phyloP scores from a whole-genome alignment of 2,888 invertebrate species.

The Aspidiotus destructor region DNA sequence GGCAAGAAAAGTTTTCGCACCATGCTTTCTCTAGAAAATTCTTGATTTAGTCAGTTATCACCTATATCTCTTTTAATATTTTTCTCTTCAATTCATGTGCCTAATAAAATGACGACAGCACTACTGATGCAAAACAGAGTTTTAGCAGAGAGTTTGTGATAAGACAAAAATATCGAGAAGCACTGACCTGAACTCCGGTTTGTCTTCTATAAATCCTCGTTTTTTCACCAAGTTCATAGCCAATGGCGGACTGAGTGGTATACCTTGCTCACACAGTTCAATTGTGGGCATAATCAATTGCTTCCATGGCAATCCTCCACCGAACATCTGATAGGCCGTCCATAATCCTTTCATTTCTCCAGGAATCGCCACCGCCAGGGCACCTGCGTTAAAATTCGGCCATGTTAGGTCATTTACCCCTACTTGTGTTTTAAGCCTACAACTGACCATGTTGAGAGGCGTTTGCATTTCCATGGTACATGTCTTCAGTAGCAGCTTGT shows the following conservation, averaged over 20 bases:
- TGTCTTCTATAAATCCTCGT: conserved; percentile 37
- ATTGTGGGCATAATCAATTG: conserved; percentile 70
- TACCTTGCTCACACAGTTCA: conserved; percentile 58
- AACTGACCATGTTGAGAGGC: no score
- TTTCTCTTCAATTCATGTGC: no score
- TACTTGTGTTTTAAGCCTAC: no score
- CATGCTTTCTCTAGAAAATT: no score
- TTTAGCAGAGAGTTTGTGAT: no score
- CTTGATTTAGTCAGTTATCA: no score
- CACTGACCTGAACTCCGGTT: conserved; percentile 25
- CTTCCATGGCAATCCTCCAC: conserved; percentile 66
- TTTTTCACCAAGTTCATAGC: conserved; percentile 47
- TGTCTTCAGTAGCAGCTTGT: conserved; percentile 48
- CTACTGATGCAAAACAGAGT: no score
- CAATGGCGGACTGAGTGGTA: conserved; percentile 52
- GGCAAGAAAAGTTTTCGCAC: no score
- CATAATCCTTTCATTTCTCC: conserved; percentile 80
- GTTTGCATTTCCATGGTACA: conserved; percentile 47
- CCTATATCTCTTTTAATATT: no score
- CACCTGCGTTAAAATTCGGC: conserved; percentile 44
- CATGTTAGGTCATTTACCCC: not conserved
- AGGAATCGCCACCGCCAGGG: conserved; percentile 70
- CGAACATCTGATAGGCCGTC: conserved; percentile 52
- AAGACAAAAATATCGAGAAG: not conserved
- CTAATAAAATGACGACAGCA: no score